phyloP scores from a whole-genome alignment of 2,113 vertebrate species.

The Aspiorhynchus laticeps region DNA sequence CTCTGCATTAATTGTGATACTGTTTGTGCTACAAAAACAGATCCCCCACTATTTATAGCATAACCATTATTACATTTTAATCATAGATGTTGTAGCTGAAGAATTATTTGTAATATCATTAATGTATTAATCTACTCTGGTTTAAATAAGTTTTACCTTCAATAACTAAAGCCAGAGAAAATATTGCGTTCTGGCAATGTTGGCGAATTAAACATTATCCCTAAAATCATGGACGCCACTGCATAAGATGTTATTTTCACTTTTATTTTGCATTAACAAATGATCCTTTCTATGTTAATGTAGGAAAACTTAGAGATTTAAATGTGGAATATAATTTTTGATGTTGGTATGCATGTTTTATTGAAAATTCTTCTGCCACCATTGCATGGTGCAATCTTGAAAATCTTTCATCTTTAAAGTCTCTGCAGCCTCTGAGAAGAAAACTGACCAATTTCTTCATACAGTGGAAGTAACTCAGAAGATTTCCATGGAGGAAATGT shows the following conservation, averaged over 20 bases:
- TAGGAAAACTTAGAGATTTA: neutral
- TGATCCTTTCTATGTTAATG: neutral
- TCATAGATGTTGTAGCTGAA: neutral
- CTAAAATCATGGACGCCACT: neutral
- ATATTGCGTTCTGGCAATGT: neutral
- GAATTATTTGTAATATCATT: neutral
- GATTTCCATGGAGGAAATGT: slow-evolving; percentile 46
- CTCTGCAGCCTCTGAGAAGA: slow-evolving; percentile 52
- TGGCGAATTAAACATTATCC: neutral
- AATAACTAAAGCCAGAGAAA: slow-evolving; percentile 1
- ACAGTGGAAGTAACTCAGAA: slow-evolving; percentile 40
- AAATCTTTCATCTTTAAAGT: slow-evolving; percentile 65
- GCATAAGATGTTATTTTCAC: neutral
- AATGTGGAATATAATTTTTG: neutral
- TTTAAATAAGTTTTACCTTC: neutral
- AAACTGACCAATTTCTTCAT: slow-evolving; percentile 46
- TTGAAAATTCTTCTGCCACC: slow-evolving; percentile 61
- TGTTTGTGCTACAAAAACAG: neutral
- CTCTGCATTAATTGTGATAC: neutral
- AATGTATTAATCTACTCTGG: neutral
- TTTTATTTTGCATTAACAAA: neutral
- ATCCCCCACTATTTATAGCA: neutral
- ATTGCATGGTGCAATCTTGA: slow-evolving; percentile 60
- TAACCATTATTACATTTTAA: neutral
- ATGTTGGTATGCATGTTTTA: slow-evolving; percentile 54